Evolutionary conservation across 2,113 vertebrate species (phyloP).

Genomic region (Sapayoa aenigma): DNA sequence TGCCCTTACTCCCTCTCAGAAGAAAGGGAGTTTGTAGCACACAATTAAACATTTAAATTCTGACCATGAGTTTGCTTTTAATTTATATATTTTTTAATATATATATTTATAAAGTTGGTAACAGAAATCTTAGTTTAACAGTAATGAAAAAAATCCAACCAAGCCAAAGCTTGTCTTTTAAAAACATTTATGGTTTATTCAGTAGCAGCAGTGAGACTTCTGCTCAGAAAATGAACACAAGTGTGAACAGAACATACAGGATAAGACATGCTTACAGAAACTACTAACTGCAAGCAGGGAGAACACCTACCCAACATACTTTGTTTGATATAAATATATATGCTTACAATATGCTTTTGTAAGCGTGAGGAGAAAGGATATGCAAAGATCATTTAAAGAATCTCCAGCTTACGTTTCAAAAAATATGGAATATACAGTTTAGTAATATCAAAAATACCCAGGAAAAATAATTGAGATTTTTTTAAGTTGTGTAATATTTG

Average conservation of each 20-base stretch:
- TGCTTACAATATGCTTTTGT: not conserved
- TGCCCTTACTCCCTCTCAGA: not conserved
- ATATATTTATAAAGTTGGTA: not conserved
- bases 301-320: not conserved
- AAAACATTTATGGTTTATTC: not conserved
- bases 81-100: no score
- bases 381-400: not conserved
- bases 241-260: constrained; percentile 3
- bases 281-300: not conserved
- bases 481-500: not conserved
- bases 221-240: not conserved
- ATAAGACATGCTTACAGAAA: constrained; percentile 38
- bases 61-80: not conserved
- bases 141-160: not conserved
- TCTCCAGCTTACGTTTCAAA: not conserved
- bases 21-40: not conserved
- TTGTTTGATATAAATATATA: not conserved
- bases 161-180: not conserved
- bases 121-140: not conserved
- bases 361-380: not conserved
- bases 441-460: not conserved
- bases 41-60: not conserved
- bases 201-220: not conserved
- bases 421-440: not conserved
- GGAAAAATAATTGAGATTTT: not conserved